Evolutionary conservation across 1,140 invertebrate genomes (phyloP).

Genomic region (Pseudomyrmex flavicornis): DNA sequence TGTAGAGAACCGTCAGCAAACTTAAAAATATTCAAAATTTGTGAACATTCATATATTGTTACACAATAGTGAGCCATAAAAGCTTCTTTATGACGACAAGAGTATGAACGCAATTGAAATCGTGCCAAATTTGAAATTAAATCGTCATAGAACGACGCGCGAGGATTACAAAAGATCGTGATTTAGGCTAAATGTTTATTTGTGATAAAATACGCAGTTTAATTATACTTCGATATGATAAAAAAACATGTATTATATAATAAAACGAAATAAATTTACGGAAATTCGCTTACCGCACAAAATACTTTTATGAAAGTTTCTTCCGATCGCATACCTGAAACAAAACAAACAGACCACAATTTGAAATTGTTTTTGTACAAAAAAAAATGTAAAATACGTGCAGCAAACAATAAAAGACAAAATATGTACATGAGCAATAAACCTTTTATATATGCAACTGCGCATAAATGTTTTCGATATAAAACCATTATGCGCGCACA

Average conservation of each 20-base stretch:
- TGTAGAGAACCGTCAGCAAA: not conserved
- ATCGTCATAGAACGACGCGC: conserved; percentile 14
- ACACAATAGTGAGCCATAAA: conserved; percentile 51
- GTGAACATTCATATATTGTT: conserved; percentile 47
- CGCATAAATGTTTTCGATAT: not conserved
- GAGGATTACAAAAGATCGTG: conserved; percentile 24
- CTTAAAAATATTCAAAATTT: not conserved
- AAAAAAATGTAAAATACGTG: not conserved
- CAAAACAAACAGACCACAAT: conserved; percentile 4
- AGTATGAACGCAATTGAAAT: conserved; percentile 49
- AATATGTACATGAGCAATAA: not conserved
- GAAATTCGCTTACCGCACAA: conserved; percentile 20
- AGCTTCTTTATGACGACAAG: not conserved
- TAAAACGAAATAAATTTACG: not conserved
- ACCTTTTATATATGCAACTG: not conserved
- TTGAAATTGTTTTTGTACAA: not conserved
- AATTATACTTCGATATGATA: conserved; percentile 6
- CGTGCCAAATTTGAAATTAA: conserved; percentile 65
- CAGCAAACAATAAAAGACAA: too few relatives aligned
- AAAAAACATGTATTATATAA: not conserved
- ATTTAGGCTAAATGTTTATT: too few relatives aligned
- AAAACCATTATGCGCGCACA: not conserved
- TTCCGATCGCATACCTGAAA: conserved; percentile 29
- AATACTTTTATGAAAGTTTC: not conserved
- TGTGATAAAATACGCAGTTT: too few relatives aligned